Evolutionary conservation across 2,797 vertebrate species (phyloP).

Genomic region (Harpagifer antarcticus): DNA sequence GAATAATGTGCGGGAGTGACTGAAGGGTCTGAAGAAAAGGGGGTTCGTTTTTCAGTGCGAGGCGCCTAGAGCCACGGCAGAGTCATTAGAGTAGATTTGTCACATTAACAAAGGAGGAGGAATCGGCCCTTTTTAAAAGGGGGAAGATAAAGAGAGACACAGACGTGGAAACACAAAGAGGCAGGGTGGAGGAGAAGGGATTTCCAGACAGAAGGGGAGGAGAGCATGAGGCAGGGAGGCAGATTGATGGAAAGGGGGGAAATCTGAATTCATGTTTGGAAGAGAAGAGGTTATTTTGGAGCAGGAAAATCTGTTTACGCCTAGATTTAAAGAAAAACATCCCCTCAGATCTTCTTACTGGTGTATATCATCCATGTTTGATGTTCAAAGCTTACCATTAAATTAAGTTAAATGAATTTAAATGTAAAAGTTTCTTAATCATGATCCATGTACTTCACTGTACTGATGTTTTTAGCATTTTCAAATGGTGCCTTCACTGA

Average conservation of each 20-base stretch:
- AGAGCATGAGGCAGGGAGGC: constrained; percentile 32
- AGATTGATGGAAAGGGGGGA: constrained; percentile 35
- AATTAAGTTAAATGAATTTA: not conserved
- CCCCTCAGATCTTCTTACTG: not conserved
- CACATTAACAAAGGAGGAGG: constrained; percentile 85
- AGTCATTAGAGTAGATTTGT: constrained; percentile 85
- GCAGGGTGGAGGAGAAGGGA: constrained; percentile 23
- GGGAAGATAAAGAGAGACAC: constrained; percentile 64
- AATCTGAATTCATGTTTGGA: constrained; percentile 40
- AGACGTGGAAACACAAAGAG: constrained; percentile 59
- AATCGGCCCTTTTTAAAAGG: constrained; percentile 68
- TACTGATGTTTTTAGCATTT: not conserved
- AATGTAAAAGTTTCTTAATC: not conserved
- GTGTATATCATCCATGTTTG: not conserved
- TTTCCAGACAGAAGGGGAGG: constrained; percentile 52
- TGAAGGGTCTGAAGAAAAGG: constrained; percentile 76
- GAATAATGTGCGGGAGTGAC: constrained; percentile 67
- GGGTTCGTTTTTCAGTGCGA: constrained; percentile 62
- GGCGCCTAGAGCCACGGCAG: constrained; percentile 74
- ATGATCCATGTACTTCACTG: not conserved
- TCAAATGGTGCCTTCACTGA: too few relatives aligned
- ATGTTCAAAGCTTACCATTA: not conserved
- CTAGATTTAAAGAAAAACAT: constrained; percentile 12
- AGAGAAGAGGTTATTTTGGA: constrained; percentile 31
- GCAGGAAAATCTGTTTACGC: constrained; percentile 14